Conservation (phyloP, 2,888 invertebrate species). For the Eilema caniola region DNA sequence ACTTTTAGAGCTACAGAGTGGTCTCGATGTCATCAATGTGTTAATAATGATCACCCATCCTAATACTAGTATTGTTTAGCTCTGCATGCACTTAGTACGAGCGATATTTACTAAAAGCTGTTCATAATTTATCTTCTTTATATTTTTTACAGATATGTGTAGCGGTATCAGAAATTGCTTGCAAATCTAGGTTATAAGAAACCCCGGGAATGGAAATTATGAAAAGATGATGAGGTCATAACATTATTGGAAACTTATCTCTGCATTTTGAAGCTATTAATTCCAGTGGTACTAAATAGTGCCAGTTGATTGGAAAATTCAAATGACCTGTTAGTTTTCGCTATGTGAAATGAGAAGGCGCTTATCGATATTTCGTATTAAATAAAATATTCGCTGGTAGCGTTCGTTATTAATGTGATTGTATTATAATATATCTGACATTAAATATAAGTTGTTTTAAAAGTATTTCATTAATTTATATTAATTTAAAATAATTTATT, state of each 20-base stretch:
- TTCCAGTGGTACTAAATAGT: neutral
- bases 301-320: neutral
- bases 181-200: neutral
- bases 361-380: neutral
- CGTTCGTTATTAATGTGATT: constrained; percentile 3
- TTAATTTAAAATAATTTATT: constrained; percentile 4
- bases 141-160: constrained; percentile 1
- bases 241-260: neutral
- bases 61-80: no score
- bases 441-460: constrained; percentile 2
- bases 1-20: no score
- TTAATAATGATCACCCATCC: no score
- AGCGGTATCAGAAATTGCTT: neutral
- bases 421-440: constrained; percentile 3
- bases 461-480: neutral
- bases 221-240: neutral
- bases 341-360: neutral
- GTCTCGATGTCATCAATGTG: no score
- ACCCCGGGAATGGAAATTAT: neutral
- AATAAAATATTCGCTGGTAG: neutral
- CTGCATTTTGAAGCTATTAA: neutral
- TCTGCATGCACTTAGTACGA: no score
- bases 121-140: neutral
- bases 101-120: no score
- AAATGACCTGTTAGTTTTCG: neutral